Percentiles rank a stretch among this genome's conserved stretches.
These are phyloP conservation scores for Gryllus bimaculatus DNA, from an alignment of 1,140 invertebrate genomes.

Conservation along the genomic window DNA sequence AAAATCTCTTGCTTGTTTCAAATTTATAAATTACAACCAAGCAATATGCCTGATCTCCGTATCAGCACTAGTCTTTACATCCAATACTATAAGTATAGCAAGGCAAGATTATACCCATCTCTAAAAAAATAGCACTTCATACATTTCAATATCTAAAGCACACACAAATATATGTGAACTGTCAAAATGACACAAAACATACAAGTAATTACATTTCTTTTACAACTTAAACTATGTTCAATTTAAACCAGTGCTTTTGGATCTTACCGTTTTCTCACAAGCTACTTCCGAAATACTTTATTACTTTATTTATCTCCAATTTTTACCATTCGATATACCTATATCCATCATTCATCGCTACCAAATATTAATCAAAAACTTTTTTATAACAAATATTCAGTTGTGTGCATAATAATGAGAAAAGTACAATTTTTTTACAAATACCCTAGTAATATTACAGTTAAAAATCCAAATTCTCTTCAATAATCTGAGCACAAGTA, in stretches of 20 bases:
- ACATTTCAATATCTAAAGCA: background rate
- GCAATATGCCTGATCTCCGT: background rate
- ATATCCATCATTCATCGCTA: too few species aligned
- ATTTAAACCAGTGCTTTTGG: background rate
- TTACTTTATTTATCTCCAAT: too few species aligned
- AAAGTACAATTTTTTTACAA: too few species aligned
- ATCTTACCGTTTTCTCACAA: background rate
- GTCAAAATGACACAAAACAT: background rate
- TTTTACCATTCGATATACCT: too few species aligned
- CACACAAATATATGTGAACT: background rate
- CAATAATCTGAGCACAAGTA: too few species aligned
- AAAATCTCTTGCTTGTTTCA: background rate
- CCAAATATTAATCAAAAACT: too few species aligned
- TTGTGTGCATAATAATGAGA: too few species aligned
- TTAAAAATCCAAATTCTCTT: too few species aligned
- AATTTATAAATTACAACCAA: background rate
- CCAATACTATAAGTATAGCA: background rate
- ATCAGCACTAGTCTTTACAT: background rate
- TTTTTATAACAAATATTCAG: too few species aligned
- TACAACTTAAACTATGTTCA: background rate
- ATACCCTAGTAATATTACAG: too few species aligned
- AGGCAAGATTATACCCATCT: background rate
- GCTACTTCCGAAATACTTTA: background rate
- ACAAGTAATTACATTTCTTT: background rate
- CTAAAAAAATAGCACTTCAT: constrained; percentile 5